phyloP scores from a whole-genome alignment of 2,113 vertebrate species.

The Pterocles gutturalis region DNA sequence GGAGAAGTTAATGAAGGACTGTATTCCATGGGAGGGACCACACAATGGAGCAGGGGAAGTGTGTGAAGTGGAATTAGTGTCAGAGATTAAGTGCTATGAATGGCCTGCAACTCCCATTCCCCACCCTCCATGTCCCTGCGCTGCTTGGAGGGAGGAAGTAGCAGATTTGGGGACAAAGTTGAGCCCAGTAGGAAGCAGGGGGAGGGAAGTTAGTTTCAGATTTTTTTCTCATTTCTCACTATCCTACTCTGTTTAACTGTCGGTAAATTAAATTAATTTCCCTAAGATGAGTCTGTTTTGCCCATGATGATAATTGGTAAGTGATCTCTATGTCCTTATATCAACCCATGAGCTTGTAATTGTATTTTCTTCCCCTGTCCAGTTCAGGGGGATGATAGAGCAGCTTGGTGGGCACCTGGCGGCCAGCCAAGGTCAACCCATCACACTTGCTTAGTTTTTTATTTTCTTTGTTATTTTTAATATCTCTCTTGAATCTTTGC shows the following conservation, averaged over 20 bases:
- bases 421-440: background rate
- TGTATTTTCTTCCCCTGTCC: background rate
- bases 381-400: background rate
- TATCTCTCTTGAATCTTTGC: background rate
- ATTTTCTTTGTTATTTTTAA: background rate
- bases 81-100: background rate
- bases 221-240: background rate
- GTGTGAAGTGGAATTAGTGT: background rate
- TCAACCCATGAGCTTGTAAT: background rate
- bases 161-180: background rate
- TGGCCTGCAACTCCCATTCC: background rate
- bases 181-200: background rate
- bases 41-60: background rate
- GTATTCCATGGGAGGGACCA: background rate
- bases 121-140: no score
- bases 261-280: background rate
- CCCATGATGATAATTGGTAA: background rate
- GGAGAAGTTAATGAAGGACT: background rate
- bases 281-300: background rate
- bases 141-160: accelerated
- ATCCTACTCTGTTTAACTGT: background rate
- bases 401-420: background rate
- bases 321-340: background rate
- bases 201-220: background rate
- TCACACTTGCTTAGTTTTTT: background rate